A percentile compares a stretch with the other conserved stretches of the same genome.
Conservation (phyloP, 1,140 invertebrate genomes). For the Bombus huntii region DNA sequence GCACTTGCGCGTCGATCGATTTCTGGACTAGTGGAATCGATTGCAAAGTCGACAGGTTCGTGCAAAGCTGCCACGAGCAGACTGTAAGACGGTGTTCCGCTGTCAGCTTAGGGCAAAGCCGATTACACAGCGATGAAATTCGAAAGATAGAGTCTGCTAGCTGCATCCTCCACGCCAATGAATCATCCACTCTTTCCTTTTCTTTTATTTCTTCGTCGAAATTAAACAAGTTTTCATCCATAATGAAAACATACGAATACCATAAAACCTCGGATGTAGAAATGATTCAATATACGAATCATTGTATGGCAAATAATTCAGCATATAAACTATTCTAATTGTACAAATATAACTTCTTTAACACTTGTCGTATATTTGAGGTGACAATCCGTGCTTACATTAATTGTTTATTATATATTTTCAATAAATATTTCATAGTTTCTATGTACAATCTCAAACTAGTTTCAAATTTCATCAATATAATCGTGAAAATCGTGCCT, state of each 20-base stretch:
- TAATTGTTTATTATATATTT: no score
- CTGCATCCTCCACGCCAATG: neutral
- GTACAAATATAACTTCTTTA: no score
- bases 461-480: no score
- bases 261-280: neutral
- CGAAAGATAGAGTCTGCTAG: neutral
- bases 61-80: conserved; percentile 40
- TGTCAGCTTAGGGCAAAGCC: conserved; percentile 44
- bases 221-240: neutral
- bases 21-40: conserved; percentile 21
- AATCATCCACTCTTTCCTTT: no score
- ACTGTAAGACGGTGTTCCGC: conserved; percentile 40
- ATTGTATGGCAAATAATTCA: no score
- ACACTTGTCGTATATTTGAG: no score
- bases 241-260: fast-evolving
- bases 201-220: neutral
- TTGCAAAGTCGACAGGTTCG: conserved; percentile 46
- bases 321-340: no score
- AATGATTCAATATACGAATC: no score
- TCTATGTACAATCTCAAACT: no score
- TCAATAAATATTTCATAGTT: no score
- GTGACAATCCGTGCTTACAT: no score
- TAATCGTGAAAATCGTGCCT: no score
- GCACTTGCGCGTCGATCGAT: conserved; percentile 8
- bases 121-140: conserved; percentile 19